A percentile compares a stretch with the other conserved stretches of the same genome.
phyloP scores from a whole-genome alignment of 2,888 invertebrate species.

The Protophormia terraenovae region DNA sequence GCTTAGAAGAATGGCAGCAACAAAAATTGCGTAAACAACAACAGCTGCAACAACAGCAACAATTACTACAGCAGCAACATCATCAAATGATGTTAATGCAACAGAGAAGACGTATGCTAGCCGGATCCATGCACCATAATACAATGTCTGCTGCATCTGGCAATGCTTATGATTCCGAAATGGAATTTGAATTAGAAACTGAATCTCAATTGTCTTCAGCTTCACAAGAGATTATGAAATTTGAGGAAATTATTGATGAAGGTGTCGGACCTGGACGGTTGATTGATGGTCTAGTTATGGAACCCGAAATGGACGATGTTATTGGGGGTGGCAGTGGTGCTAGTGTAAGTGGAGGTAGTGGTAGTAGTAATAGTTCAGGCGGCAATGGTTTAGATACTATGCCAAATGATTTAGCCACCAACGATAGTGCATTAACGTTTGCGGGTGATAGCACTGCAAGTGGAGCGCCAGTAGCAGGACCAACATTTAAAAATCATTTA shows the following conservation, averaged over 20 bases:
- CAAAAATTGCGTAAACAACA: constrained; percentile 70
- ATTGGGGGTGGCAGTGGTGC: constrained; percentile 72
- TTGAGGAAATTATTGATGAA: constrained; percentile 78
- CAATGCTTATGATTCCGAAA: constrained; percentile 74
- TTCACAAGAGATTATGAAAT: constrained; percentile 78
- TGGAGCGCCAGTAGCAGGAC: constrained; percentile 19
- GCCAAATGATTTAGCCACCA: constrained; percentile 67
- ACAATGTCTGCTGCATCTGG: constrained; percentile 30
- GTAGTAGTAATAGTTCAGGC: constrained; percentile 69
- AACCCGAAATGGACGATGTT: constrained; percentile 74
- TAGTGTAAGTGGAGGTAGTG: constrained; percentile 69
- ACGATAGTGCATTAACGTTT: constrained; percentile 55
- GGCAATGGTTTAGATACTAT: constrained; percentile 69
- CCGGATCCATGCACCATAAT: constrained; percentile 52
- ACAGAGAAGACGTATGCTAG: constrained; percentile 64
- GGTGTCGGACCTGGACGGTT: constrained; percentile 76
- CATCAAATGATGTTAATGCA: constrained; percentile 67
- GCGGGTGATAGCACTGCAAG: constrained; percentile 37
- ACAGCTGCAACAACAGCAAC: constrained; percentile 50
- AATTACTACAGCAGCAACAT: constrained; percentile 55
- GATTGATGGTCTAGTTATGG: constrained; percentile 78
- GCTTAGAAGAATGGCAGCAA: constrained; percentile 74
- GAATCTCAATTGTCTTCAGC: constrained; percentile 77
- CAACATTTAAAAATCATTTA: constrained; percentile 67
- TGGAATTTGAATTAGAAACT: constrained; percentile 76